Conservation (phyloP, 2,113 vertebrate species). For the Anhinga anhinga region DNA sequence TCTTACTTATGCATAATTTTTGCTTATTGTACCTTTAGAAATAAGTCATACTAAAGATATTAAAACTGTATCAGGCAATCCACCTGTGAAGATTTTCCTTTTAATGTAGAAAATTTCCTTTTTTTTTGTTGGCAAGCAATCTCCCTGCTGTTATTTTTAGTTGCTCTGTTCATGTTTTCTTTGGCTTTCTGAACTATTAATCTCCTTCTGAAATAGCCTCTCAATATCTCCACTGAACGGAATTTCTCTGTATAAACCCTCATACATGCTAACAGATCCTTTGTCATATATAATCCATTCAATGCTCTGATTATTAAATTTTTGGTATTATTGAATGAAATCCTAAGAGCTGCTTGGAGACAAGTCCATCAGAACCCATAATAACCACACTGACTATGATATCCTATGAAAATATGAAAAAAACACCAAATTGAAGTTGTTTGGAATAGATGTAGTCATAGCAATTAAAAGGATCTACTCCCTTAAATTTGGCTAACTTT, state of each 20-base stretch:
- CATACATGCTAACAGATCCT: not conserved
- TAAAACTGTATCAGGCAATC: not conserved
- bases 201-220: not conserved
- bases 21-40: not conserved
- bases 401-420: not conserved
- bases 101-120: not conserved
- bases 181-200: not conserved
- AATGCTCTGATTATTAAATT: not conserved
- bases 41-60: not conserved
- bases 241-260: not conserved
- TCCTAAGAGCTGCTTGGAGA: not conserved
- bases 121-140: rapidly evolving
- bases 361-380: not conserved
- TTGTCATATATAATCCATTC: not conserved
- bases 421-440: rapidly evolving
- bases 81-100: not conserved
- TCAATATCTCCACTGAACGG: not conserved
- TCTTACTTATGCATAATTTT: not conserved
- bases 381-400: not conserved
- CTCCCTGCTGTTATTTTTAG: not conserved
- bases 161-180: not conserved
- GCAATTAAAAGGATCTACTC: not conserved
- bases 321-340: not conserved
- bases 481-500: not conserved
- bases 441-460: not conserved